A percentile compares a stretch with the other conserved stretches of the same genome.
These are phyloP conservation scores for Bombyx mori DNA, from an alignment of 1,140 invertebrate species.

Conservation along the genomic window ASM3026992v2 NC_085121.1:3025501-3026000, in stretches of 20 bases:
- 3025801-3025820: too few species aligned
- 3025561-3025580: constrained; percentile 99
- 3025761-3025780: too few species aligned
- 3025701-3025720: too few species aligned
- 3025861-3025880: too few species aligned
- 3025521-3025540: constrained; percentile 98
- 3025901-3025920: not conserved
- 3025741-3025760: not conserved
- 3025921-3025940: not conserved
- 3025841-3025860: too few species aligned
- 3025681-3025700: constrained; percentile 78
- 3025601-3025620: constrained; percentile 97
- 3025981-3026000: too few species aligned
- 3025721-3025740: not conserved
- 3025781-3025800: too few species aligned
- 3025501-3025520: too few species aligned
- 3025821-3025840: too few species aligned
- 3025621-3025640: constrained; percentile 99
- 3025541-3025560: constrained; percentile 97
- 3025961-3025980: too few species aligned
- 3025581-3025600: constrained; percentile 98
- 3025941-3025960: too few species aligned
- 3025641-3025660: constrained; percentile 98
- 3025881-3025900: not conserved
- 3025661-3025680: constrained; percentile 96